phyloP scores from a whole-genome alignment of 2,888 invertebrate species.

The Tryphoninae sp. region DNA sequence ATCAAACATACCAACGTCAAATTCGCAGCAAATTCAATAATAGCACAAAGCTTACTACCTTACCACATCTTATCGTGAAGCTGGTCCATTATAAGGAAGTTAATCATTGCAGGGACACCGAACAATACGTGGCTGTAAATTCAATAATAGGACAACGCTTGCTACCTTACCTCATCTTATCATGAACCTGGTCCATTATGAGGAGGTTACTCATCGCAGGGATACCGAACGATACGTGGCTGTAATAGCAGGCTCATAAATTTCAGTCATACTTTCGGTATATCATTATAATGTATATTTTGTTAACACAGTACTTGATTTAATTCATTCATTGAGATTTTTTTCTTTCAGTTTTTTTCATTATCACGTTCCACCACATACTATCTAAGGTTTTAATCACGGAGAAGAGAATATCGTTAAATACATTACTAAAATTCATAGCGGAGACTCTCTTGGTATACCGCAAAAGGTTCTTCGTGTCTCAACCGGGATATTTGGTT shows the following conservation, averaged over 20 bases:
- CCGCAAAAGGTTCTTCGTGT: conserved; percentile 3
- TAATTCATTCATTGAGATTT: conserved; percentile 47
- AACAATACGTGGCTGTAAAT: background rate
- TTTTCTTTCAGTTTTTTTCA: background rate
- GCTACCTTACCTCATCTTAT: background rate
- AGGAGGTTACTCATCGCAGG: background rate
- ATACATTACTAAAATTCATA: conserved; percentile 50
- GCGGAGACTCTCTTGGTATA: conserved; percentile 18
- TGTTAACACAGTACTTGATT: conserved; percentile 56
- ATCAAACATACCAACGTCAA: too few species aligned
- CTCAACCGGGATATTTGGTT: conserved; percentile 29
- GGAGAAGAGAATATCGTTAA: conserved; percentile 57
- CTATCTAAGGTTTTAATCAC: conserved; percentile 55
- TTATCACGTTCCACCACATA: conserved; percentile 56
- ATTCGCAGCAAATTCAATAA: background rate
- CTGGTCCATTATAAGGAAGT: background rate
- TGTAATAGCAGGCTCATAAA: conserved; percentile 41
- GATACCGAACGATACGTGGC: background rate
- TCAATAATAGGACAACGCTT: background rate
- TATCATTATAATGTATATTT: conserved; percentile 57
- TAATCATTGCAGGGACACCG: background rate
- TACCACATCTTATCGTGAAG: background rate
- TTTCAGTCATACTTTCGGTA: conserved; percentile 27
- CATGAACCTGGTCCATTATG: background rate
- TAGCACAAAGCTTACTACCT: background rate